These are phyloP conservation scores for Tortricodes alternella DNA, from an alignment of 2,888 invertebrate genomes.

Conservation along the genomic window DNA sequence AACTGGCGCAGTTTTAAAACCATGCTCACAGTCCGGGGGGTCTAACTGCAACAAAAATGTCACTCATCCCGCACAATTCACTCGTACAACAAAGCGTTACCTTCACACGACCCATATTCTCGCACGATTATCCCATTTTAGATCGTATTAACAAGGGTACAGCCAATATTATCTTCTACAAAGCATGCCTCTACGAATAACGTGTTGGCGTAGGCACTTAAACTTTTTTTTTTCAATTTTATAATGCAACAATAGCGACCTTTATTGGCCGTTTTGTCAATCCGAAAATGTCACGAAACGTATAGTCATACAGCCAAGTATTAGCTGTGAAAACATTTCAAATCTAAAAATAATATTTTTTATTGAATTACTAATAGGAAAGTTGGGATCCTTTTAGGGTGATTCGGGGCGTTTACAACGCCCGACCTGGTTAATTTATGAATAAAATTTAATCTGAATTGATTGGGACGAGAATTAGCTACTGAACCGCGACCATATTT, in stretches of 20 bases:
- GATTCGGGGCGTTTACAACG: too few species aligned
- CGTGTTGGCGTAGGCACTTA: neutral
- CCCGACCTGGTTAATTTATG: too few species aligned
- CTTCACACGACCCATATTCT: neutral
- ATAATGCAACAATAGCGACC: constrained; percentile 49
- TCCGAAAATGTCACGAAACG: constrained; percentile 70
- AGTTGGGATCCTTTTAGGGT: too few species aligned
- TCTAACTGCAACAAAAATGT: neutral
- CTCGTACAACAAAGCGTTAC: constrained; percentile 3
- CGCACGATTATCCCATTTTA: neutral
- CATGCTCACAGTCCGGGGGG: neutral
- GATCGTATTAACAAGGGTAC: constrained; percentile 1
- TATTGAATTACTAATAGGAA: neutral
- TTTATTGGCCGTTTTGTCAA: constrained; percentile 77
- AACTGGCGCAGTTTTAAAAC: too few species aligned
- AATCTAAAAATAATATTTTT: constrained; percentile 2
- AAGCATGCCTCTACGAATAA: neutral
- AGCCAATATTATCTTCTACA: constrained; percentile 1
- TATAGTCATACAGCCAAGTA: constrained; percentile 51
- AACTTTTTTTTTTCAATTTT: constrained; percentile 2
- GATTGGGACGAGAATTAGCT: too few species aligned
- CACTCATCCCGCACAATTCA: neutral
- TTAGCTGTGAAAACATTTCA: constrained; percentile 14
- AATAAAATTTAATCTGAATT: too few species aligned
- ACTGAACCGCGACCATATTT: too few species aligned